Evolutionary conservation across 2,797 vertebrate species (phyloP), one percentile per base, ranked within the genome.

Genomic region (Myotis myotis): DNA sequence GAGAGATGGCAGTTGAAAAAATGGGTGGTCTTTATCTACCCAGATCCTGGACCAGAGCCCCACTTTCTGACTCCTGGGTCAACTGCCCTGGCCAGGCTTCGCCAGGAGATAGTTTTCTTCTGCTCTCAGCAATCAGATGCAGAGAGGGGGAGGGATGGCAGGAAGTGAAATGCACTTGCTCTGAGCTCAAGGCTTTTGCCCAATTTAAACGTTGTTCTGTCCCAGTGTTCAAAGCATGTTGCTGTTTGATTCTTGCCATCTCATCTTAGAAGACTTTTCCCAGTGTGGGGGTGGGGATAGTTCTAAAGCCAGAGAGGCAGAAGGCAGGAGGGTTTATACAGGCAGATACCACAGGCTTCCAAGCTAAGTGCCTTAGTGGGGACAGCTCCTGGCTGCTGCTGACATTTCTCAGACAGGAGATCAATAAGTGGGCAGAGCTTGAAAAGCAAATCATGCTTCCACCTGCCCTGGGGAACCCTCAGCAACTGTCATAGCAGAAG

Each of bases 361-460:
- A 92, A 97, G 94, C 80, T 95, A 97, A 97, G 96, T 38, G n/a
- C 62, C 87, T 93, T 88, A 87, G 91, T 12, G 15, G 87, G 33
- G 53, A 96, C 55, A 95, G 95, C 95, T 97, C 94, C 92, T 1
- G 87, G 97, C 76, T 92, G 96, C 74, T 92, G 64, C 94, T 98
- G 96, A 97, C 97, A 97, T 97, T 97, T 97, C 94, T 97, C 87
- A 96, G 95, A 95, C 96, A 97, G 90, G 75, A 97, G 91, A 97
- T 66, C 30, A 55, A 95, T 95, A 95, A 96, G 96, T 98, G 92
- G 93, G 89, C 72, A 97, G 51, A 95, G 83, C 25, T 8, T 96
- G 74, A 95, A 95, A 97, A 96, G 30, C 85, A 96, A 89, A 91
- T 94, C 80, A 76, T 85, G 95, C 78, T 94, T 96, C 85, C 64